Evolutionary conservation across 2,797 vertebrate species (phyloP), one percentile per base, ranked within the genome.

Genomic region (Molothrus aeneus): DNA sequence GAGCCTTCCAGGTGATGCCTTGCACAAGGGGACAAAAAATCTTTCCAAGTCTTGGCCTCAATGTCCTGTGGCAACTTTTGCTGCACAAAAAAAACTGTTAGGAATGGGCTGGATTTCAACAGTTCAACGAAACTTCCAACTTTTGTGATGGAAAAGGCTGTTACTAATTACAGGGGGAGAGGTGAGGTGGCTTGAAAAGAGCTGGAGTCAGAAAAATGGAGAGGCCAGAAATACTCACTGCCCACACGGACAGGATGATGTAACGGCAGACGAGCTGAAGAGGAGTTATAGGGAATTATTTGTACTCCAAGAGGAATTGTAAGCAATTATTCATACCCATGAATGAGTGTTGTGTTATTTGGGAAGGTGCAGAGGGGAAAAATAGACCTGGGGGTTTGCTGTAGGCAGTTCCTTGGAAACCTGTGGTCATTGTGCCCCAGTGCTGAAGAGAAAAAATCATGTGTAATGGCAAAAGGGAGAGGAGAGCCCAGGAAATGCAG

Each of bases 201-300:
- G 64, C 72, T 77, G 56, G 60, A 73, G 36, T 38, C 5, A 1
- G 28, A 86, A 40, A 60, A 86, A 86, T 0, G 4, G 51, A 86
- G 69, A 86, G 87, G 64, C 77, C 88, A 94, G 86, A 86, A 95
- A 90, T 78, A 66, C 40, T 86, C 17, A 0, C 80, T 83, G 92
- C 92, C 91, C 82, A 66, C 60, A 21, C 2, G 2, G 92, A n/a
- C 7, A 12, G 74, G 66, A 53, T 95, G 90, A 89, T 45, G 81
- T 92, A 64, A 91, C 1, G 4, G 68, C 71, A 73, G 60, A 61
- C 0, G 3, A 87, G 60, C 19, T 0, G 2, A 81, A 69, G 45
- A 91, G 38, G 70, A 83, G 53, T 93, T 88, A 59, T 4, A 92
- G 38, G 65, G 89, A 84, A 89, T 93, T 94, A 95, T 89, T 95